phyloP scores from a whole-genome alignment of 2,113 vertebrate genomes.

The Mobula hypostoma region DNA sequence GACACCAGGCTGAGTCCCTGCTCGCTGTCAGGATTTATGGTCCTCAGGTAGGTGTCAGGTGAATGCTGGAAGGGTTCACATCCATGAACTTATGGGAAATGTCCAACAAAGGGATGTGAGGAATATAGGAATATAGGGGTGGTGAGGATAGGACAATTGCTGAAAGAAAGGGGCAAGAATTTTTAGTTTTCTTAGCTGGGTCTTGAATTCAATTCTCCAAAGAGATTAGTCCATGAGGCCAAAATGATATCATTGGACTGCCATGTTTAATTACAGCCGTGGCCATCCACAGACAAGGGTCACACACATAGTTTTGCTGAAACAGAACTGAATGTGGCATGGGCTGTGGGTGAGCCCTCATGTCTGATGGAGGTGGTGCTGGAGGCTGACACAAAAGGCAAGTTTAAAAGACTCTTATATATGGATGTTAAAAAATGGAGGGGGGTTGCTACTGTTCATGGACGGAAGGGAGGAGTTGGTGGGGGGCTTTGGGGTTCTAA shows the following conservation, averaged over 20 bases:
- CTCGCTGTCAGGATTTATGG: background rate
- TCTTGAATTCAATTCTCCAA: background rate
- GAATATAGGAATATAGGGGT: background rate
- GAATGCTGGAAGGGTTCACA: background rate
- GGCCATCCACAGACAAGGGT: background rate
- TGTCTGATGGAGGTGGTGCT: too few species aligned
- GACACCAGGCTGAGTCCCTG: background rate
- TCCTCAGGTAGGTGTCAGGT: background rate
- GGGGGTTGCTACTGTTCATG: too few species aligned
- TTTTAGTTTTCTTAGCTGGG: background rate
- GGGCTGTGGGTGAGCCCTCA: background rate
- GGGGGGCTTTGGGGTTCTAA: too few species aligned
- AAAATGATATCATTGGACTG: background rate
- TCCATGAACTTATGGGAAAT: background rate
- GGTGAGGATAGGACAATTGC: background rate
- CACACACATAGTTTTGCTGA: background rate
- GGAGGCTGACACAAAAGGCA: too few species aligned
- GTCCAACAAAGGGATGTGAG: background rate
- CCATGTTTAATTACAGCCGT: background rate
- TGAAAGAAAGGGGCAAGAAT: background rate
- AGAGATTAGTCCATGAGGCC: background rate
- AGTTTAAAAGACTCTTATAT: too few species aligned
- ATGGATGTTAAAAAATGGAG: too few species aligned
- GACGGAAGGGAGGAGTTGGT: too few species aligned
- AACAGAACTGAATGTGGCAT: background rate